Evolutionary conservation across 2,888 invertebrate genomes (phyloP).

Genomic region (Polydrusus cervinus): DNA sequence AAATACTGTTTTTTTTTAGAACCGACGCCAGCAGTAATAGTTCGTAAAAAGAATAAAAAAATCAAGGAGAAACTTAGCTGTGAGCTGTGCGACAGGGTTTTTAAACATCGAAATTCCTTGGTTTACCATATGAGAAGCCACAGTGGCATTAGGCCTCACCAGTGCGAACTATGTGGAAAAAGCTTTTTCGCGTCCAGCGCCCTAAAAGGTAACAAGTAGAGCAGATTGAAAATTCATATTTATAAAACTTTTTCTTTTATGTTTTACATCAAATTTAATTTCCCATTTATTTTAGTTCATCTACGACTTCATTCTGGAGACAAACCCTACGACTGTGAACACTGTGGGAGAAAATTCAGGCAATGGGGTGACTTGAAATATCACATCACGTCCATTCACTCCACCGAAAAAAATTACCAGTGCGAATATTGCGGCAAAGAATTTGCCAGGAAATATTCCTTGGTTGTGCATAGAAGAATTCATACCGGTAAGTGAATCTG

Average conservation of each 20-base stretch:
- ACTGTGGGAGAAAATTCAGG: slow-evolving; percentile 85
- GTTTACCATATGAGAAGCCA: slow-evolving; percentile 88
- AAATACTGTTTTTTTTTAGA: slow-evolving; percentile 46
- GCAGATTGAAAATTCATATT: neutral
- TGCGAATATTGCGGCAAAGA: slow-evolving; percentile 93
- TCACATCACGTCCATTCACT: slow-evolving; percentile 88
- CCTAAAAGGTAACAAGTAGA: slow-evolving; percentile 73
- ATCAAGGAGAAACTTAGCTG: slow-evolving; percentile 70
- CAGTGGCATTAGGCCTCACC: slow-evolving; percentile 83
- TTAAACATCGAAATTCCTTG: slow-evolving; percentile 87
- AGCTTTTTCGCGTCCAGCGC: slow-evolving; percentile 89
- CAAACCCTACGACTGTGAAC: slow-evolving; percentile 87
- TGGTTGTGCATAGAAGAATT: slow-evolving; percentile 85
- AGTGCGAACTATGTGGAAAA: slow-evolving; percentile 87
- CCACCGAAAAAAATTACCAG: slow-evolving; percentile 86
- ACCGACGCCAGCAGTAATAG: slow-evolving; percentile 63
- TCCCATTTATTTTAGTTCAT: slow-evolving; percentile 78
- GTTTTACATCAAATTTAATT: no score
- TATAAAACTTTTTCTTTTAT: no score
- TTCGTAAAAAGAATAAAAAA: slow-evolving; percentile 68
- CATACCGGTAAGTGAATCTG: slow-evolving; percentile 58
- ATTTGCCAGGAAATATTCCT: slow-evolving; percentile 90
- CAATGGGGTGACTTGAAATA: slow-evolving; percentile 94
- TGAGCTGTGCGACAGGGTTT: slow-evolving; percentile 81
- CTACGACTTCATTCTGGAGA: slow-evolving; percentile 87